Conservation (phyloP, 2,888 invertebrate species). For the Drosophila meridiana region DNA sequence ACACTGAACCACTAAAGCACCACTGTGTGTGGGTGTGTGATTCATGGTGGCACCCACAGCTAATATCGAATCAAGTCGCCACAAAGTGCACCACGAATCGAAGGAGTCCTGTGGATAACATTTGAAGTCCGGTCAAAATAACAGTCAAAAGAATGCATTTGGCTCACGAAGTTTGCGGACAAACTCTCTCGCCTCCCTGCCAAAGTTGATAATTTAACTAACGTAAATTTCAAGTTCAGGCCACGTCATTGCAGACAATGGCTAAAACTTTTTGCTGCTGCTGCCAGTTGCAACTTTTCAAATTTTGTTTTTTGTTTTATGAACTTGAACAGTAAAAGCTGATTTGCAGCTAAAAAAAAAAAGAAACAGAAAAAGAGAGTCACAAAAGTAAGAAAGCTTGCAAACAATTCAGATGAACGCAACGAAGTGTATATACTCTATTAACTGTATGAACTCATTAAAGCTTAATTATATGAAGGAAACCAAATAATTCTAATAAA, state of each 20-base stretch:
- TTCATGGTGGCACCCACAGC: not conserved
- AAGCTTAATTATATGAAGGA: not conserved
- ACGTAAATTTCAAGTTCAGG: constrained; percentile 69
- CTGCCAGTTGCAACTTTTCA: constrained; percentile 62
- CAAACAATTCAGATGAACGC: not conserved
- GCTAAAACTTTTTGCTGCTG: constrained; percentile 50
- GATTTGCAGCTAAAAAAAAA: constrained; percentile 42
- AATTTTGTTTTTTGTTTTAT: constrained; percentile 55
- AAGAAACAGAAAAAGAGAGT: not conserved
- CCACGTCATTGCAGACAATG: constrained; percentile 44
- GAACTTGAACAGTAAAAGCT: constrained; percentile 66
- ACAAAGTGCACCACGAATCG: constrained; percentile 16
- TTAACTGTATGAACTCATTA: constrained; percentile 1
- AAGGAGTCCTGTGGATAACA: constrained; percentile 4
- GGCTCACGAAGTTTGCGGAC: constrained; percentile 33
- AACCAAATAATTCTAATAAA: not conserved
- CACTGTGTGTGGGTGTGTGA: not conserved
- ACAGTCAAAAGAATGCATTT: constrained; percentile 12
- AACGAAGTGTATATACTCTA: constrained; percentile 20
- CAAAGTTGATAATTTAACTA: constrained; percentile 63
- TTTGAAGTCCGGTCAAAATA: constrained; percentile 22
- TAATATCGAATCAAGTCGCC: not conserved
- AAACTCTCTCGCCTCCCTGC: constrained; percentile 17
- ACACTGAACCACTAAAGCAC: constrained; percentile 33
- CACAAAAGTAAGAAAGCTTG: not conserved